Evolutionary conservation across 2,113 vertebrate species (phyloP), one percentile per base, ranked within the genome.

Genomic region (Actenoides lindsayi): DNA sequence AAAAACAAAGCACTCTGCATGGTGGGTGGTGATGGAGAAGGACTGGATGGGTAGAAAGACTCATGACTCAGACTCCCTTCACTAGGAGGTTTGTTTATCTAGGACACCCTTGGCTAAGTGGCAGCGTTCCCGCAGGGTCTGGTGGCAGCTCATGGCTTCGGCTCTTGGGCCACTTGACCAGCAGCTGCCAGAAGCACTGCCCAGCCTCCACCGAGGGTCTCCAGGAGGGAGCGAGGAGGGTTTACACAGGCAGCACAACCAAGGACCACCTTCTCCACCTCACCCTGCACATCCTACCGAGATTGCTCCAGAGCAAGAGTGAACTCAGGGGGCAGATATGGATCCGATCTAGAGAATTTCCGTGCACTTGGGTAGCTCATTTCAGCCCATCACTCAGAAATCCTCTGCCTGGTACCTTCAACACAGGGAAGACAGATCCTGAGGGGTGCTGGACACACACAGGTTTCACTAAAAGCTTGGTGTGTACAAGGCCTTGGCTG

Each of bases 151-250:
- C 98, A 97, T 54, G 54, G 89, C 96, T 98, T 98, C 95, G 97
- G 98, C 95, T 98, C 98, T 87, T 96, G 93, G 86, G 98, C 98
- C 98, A 98, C 98, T 93, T 98, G 98, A 95, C 98, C 98, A 33
- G 98, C 82, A 84, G 98, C 98, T 99, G 97, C 98, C 98, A 21
- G 76, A 97, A 87, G 98, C 97, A 84, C 94, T 56, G 98, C 93
- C 98, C 98, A 98, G 96, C 98, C 98, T 62, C 98, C 98, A 75
- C 98, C 97, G 15, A 98, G 96, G 24, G 98, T 98, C 44, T 98
- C 98, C 98, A 98, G 95, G 28, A 50, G 56, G 16, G 57, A 70
- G 82, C 3, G 9, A 37, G 63, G 4, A 13, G 60, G 71, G 11
- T 9, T 67, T 25, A 54, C 35, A 11, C 11, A 11, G 37, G 39